phyloP scores from a whole-genome alignment of 1,140 invertebrate genomes.

The Eupeodes corollae region DNA sequence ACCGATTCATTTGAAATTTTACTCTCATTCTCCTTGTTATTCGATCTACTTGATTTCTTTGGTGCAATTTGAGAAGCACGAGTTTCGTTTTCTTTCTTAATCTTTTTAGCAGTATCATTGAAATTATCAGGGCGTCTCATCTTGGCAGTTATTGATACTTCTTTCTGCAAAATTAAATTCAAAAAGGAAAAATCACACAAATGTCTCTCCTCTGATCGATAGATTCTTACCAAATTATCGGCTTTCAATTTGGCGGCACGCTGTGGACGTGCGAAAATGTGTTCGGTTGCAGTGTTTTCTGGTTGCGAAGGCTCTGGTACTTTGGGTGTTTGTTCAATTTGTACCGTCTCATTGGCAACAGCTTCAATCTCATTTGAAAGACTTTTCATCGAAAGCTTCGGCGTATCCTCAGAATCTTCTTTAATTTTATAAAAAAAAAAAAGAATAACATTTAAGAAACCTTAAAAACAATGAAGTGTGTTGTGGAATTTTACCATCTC shows the following conservation, averaged over 20 bases:
- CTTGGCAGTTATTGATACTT: conserved; percentile 14
- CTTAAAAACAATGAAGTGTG: too few relatives aligned
- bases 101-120: conserved; percentile 7
- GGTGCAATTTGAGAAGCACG: conserved; percentile 17
- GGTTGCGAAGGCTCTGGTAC: conserved; percentile 27
- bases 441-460: too few relatives aligned
- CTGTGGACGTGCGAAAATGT: conserved; percentile 18
- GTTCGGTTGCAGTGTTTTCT: conserved; percentile 14
- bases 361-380: too few relatives aligned
- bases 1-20: background rate
- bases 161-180: conserved; percentile 8
- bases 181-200: background rate
- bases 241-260: conserved; percentile 24
- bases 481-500: conserved; percentile 8
- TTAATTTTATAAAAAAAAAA: too few relatives aligned
- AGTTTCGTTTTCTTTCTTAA: conserved; percentile 27
- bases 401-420: too few relatives aligned
- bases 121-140: conserved; percentile 17
- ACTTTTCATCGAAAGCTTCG: too few relatives aligned
- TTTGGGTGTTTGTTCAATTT: background rate
- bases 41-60: too few relatives aligned
- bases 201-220: too few relatives aligned
- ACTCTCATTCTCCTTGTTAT: background rate
- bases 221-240: conserved; percentile 15
- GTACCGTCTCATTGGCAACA: too few relatives aligned